Evolutionary conservation across 2,888 invertebrate genomes (phyloP).

Genomic region (Heliconius erato): DNA sequence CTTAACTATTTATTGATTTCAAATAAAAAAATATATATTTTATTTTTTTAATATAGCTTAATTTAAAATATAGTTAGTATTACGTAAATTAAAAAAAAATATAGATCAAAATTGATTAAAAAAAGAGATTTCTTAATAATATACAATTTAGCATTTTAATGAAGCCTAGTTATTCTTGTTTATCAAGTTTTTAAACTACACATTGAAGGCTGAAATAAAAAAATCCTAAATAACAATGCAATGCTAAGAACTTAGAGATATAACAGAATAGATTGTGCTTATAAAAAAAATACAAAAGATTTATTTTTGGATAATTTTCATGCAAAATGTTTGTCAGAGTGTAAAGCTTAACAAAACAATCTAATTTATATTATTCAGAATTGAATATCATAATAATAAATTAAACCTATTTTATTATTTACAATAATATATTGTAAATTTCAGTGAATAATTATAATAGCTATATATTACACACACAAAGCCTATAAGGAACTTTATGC

Average conservation of each 20-base stretch:
- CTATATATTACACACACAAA: conserved; percentile 3
- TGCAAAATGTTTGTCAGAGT: background rate
- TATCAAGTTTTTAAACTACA: conserved; percentile 21
- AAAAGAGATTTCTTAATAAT: background rate
- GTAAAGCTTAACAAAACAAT: too few species aligned
- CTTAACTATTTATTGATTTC: background rate
- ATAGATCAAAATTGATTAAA: background rate
- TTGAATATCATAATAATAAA: background rate
- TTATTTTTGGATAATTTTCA: background rate
- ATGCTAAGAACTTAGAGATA: background rate
- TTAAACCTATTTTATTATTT: background rate
- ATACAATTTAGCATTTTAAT: background rate
- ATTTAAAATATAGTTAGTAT: background rate
- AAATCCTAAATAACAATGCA: conserved; percentile 12
- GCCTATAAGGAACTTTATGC: conserved; percentile 3
- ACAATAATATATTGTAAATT: background rate
- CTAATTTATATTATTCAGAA: background rate
- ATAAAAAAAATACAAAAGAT: background rate
- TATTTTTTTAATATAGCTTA: background rate
- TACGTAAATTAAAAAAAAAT: background rate
- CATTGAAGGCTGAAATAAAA: conserved; percentile 22
- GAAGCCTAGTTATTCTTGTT: background rate
- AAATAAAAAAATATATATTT: background rate
- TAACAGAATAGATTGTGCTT: conserved; percentile 18
- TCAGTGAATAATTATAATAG: background rate